Base-by-base conservation (phyloP, 2,888 invertebrate species). In the Diadegma fenestrale region DNA sequence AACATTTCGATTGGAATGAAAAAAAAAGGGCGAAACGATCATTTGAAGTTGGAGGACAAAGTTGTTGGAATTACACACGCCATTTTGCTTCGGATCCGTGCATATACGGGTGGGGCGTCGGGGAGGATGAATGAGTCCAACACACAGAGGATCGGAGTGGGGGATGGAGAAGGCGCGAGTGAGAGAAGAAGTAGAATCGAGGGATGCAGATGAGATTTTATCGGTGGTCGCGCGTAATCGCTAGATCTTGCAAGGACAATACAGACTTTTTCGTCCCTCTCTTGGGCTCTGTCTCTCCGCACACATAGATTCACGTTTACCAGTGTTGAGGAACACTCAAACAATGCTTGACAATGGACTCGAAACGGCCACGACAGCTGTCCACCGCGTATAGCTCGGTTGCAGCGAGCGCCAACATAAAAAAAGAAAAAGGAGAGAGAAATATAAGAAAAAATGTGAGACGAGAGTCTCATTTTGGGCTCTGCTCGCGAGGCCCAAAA, bases 201-300 rank as follows among this genome's bases (percentile, higher is more conserved):
- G 86, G 91, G 92, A 93, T 93, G 93, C 92, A 93, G 93, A 93
- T 93, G 93, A 93, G 93, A 93, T 93, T 85, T 89, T 93, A 93
- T 93, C 93, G 89, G 66, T 84, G 79, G 75, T 82, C 88, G 90
- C 88, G 90, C 88, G 92, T 93, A 93, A 93, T 93, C 93, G 91
- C 90, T 89, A 89, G 92, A 93, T 93, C 93, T 93, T 90, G 87
- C 82, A 89, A 89, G 92, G 91, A 93, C 93, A 93, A 93, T 93
- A 92, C 92, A 90, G 91, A 91, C 91, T 91, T 91, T 92, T 92
- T 92, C 92, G 91, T 66, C 64, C 26, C 51, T 80, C 51, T 51
- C 63, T 72, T 26, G 43, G 54, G 26, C 51, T 80, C 51, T 51
- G 48, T 72, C 41, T 63, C 37, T 71, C 26, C 64, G 14, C 14